Evolutionary conservation across 2,113 vertebrate genomes (phyloP).

Genomic region (Megaceryle maxima): DNA sequence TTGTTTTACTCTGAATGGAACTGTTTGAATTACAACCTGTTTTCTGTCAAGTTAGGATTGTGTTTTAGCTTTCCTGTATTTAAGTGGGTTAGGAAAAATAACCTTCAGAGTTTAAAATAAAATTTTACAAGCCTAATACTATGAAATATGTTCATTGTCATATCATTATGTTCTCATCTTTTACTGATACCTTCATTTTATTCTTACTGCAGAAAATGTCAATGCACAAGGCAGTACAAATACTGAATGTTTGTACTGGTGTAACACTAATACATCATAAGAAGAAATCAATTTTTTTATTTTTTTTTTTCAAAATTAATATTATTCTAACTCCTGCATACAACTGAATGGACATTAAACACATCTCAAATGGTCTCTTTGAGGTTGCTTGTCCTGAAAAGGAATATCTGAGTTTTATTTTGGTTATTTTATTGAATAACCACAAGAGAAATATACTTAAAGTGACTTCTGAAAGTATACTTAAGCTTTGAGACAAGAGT

Average conservation of each 20-base stretch:
- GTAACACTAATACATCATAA: background rate
- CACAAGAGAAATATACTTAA: background rate
- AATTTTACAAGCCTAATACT: background rate
- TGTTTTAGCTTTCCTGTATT: conserved; percentile 59
- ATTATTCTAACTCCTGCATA: background rate
- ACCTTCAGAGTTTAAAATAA: background rate
- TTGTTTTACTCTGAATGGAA: conserved; percentile 18
- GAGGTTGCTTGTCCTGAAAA: background rate
- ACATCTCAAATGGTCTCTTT: background rate
- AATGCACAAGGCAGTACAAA: background rate
- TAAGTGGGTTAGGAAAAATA: background rate
- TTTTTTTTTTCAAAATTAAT: background rate
- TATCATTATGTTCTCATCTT: background rate
- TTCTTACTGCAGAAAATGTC: background rate
- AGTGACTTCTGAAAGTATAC: background rate
- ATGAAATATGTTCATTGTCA: background rate
- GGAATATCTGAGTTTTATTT: background rate
- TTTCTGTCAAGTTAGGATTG: conserved; percentile 35
- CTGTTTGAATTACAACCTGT: background rate
- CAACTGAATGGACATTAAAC: background rate
- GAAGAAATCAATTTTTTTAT: background rate
- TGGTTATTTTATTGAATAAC: background rate
- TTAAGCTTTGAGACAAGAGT: background rate
- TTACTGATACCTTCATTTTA: background rate
- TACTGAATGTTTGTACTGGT: background rate